Evolutionary conservation across 2,888 invertebrate genomes (phyloP).

Genomic region (Lapara coniferarum): DNA sequence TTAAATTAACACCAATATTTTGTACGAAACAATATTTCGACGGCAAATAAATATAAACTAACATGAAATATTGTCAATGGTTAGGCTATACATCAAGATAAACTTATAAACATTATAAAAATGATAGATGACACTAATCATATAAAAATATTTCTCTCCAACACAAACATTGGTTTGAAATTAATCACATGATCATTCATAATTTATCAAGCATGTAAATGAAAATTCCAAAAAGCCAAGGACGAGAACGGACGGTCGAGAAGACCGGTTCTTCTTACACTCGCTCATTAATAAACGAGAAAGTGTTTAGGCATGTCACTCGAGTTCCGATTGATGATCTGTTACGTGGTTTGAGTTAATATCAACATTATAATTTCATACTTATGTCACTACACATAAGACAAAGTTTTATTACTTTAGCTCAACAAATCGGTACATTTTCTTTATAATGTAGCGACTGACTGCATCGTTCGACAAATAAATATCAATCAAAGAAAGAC

Average conservation of each 20-base stretch:
- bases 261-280: not conserved
- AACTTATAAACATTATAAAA: not conserved
- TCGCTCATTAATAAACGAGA: conserved; percentile 19
- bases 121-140: not conserved
- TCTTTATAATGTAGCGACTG: too few relatives aligned
- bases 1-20: too few relatives aligned
- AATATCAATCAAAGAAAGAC: too few relatives aligned
- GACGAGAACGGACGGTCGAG: not conserved
- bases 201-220: conserved; percentile 15
- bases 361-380: not conserved
- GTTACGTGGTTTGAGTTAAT: conserved; percentile 12
- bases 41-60: too few relatives aligned
- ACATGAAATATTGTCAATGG: too few relatives aligned
- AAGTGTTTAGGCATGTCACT: not conserved
- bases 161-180: not conserved
- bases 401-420: too few relatives aligned
- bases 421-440: too few relatives aligned
- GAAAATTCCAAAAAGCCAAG: conserved; percentile 3
- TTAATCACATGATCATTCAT: not conserved
- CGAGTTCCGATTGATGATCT: conserved; percentile 3
- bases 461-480: too few relatives aligned
- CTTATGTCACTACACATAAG: not conserved
- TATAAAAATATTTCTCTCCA: not conserved
- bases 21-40: too few relatives aligned
- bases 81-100: too few relatives aligned